Evolutionary conservation across 2,888 invertebrate genomes (phyloP).

Genomic region (Quadroppia sp.): DNA sequence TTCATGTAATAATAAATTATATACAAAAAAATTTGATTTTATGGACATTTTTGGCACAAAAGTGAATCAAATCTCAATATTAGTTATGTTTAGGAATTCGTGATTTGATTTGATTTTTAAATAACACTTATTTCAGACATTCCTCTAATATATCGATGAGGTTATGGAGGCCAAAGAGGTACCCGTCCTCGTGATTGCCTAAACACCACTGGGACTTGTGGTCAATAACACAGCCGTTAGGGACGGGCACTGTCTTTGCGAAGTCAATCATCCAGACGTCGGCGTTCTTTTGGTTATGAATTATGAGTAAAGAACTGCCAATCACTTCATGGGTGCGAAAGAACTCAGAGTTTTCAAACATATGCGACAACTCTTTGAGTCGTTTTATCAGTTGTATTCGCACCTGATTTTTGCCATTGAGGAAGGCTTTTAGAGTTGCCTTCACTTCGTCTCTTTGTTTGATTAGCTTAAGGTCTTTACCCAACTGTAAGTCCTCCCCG

Average conservation of each 20-base stretch:
- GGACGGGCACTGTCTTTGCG: constrained; percentile 78
- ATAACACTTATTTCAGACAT: background rate
- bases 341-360: constrained; percentile 71
- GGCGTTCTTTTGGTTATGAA: constrained; percentile 79
- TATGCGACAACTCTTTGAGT: constrained; percentile 69
- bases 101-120: background rate
- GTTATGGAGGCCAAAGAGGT: constrained; percentile 84
- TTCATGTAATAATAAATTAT: constrained; percentile 5
- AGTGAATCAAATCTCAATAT: background rate
- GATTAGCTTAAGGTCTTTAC: constrained; percentile 82
- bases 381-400: constrained; percentile 67
- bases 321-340: constrained; percentile 84
- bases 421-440: constrained; percentile 69
- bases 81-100: background rate
- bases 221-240: constrained; percentile 64
- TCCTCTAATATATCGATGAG: constrained; percentile 64
- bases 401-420: constrained; percentile 62
- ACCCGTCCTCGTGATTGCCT: constrained; percentile 96
- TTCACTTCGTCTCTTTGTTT: constrained; percentile 70
- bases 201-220: constrained; percentile 79
- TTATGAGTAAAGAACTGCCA: constrained; percentile 87
- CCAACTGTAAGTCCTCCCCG: constrained; percentile 71
- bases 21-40: background rate
- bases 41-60: constrained; percentile 17
- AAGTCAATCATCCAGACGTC: constrained; percentile 97